These are phyloP conservation scores for Zaprionus tsacasi DNA, from an alignment of 1,140 invertebrate genomes.

Conservation along the genomic window DNA sequence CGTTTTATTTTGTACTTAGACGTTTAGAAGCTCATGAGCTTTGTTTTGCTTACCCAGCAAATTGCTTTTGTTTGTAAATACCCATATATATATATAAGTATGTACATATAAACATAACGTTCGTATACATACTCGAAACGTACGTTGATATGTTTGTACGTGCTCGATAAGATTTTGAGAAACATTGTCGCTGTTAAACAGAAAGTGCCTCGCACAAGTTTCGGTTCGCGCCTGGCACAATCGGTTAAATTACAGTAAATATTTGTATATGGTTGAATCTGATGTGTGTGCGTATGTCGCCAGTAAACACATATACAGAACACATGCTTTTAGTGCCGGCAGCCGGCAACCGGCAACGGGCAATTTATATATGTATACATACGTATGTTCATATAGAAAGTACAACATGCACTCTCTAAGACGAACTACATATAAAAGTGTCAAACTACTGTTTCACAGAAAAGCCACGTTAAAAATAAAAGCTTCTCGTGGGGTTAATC, in stretches of 20 bases:
- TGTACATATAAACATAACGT: not conserved
- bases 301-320: not conserved
- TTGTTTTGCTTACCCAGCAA: not conserved
- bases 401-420: not conserved
- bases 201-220: not conserved
- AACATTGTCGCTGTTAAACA: conserved; percentile 5
- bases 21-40: not conserved
- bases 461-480: not conserved
- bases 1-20: not conserved
- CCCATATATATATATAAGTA: not conserved
- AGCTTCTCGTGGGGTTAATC: not conserved
- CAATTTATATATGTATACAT: not conserved
- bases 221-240: conserved; percentile 2
- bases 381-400: no score
- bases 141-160: conserved; percentile 2
- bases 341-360: not conserved
- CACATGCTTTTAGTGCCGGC: not conserved
- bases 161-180: not conserved
- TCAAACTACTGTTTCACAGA: not conserved
- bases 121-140: not conserved
- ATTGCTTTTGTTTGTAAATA: not conserved
- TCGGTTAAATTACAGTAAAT: conserved; percentile 8
- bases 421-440: not conserved
- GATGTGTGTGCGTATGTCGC: no score
- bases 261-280: conserved; percentile 1